Base-by-base conservation (phyloP, 2,113 vertebrate genomes). In the Anguilla japonica region DNA sequence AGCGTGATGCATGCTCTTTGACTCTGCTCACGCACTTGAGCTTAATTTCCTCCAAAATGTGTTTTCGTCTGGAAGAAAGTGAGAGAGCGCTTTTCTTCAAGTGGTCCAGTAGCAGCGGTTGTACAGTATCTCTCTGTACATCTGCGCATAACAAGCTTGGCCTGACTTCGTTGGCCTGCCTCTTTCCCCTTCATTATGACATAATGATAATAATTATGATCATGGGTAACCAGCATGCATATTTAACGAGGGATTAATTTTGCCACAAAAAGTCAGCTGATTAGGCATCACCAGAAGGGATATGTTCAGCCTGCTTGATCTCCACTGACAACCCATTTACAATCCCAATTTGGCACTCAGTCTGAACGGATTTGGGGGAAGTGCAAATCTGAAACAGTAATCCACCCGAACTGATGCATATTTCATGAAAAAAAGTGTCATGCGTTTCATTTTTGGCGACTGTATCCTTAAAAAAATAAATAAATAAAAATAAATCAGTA, bases 1-100 rank as follows among this genome's bases (percentile, higher is more conserved):
- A 8, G 7, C 41, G 5, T 26, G 41, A 82, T 82, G 41, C 43
- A 22, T 46, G 3, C 34, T 6, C 80, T 82, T 82, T 82, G 80
- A 82, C 26, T 82, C 80, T 22, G 14, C 22, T 82, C 4, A 18
- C 22, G 1, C 41, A 11, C 41, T 41, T 41, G 80, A 46, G 34
- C 18, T 82, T 40, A 40, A 80, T 41, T 82, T 26, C 41, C 80
- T 82, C 22, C 41, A 82, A 82, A 34, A 46, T 41, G 26, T 18
- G 41, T 82, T 60, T 82, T 82, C 20, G 41, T 20, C 22, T 50
- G 80, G 16, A 82, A 82, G 40, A 82, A 46, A 82, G 80, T 46
- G 80, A 43, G 4, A 43, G 26, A 43, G 41, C 39, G 13, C 26
- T 41, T 82, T 46, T 26, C 6, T 46, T 26, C 6, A 41, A 71